Conservation (phyloP, 1,140 invertebrate genomes). For the Calosoma granatense region DNA sequence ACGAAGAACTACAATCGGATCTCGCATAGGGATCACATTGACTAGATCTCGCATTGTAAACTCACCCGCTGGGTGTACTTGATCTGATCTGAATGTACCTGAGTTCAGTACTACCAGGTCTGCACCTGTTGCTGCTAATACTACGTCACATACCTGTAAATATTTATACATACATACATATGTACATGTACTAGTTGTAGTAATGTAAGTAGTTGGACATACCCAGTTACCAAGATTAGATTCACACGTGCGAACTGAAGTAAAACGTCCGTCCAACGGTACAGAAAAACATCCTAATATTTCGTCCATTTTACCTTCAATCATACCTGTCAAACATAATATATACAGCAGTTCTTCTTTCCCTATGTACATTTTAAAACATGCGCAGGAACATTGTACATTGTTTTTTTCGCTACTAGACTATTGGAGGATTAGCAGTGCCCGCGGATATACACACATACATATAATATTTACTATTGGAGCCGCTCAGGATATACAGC, state of each 20-base stretch:
- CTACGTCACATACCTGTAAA: constrained; percentile 61
- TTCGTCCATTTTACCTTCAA: constrained; percentile 73
- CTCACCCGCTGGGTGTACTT: constrained; percentile 64
- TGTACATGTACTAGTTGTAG: neutral
- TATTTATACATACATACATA: constrained; percentile 1
- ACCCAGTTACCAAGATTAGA: constrained; percentile 85
- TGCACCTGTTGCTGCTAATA: constrained; percentile 69
- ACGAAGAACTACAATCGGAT: constrained; percentile 65
- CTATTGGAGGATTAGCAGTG: neutral
- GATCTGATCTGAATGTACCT: constrained; percentile 73
- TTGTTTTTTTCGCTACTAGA: neutral
- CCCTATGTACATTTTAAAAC: neutral
- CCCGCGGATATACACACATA: too few relatives aligned
- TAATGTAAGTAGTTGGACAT: constrained; percentile 9
- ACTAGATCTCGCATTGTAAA: constrained; percentile 77
- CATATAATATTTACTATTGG: neutral
- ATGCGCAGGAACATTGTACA: neutral
- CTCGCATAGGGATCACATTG: constrained; percentile 73
- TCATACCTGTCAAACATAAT: constrained; percentile 52
- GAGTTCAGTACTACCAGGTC: constrained; percentile 80
- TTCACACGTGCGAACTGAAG: constrained; percentile 65
- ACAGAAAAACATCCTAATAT: constrained; percentile 71
- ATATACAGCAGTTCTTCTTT: neutral
- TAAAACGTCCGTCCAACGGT: constrained; percentile 75
- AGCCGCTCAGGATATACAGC: neutral